Evolutionary conservation across 2,888 invertebrate species (phyloP), one percentile per base, ranked within the genome.

Genomic region (Conistra vaccinii): DNA sequence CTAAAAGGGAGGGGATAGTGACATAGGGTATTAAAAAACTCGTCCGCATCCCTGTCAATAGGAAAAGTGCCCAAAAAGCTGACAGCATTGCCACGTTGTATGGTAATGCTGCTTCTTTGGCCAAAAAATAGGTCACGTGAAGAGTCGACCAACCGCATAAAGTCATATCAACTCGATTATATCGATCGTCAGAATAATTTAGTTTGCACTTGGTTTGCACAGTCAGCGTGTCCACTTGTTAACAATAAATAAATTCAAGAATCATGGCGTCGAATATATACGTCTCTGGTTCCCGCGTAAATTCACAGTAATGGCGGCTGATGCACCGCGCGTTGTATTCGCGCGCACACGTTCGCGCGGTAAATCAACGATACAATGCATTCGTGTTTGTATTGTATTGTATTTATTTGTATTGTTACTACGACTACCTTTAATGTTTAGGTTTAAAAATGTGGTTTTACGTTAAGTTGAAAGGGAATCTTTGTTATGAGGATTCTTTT

Each of bases 331-430:
- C 51, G 35, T 71, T 55, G 55, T 68, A 29, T 69, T 57, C 69
- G 51, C 79, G 69, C 67, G 63, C 68, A 66, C 65, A 83, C 71
- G 78, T 77, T 66, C 42, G 32, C 32, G 60, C 57, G 9, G 39
- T 69, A 83, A 81, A 78, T 81, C 68, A 69, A 45, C 57, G n/a
- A 53, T 83, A 72, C 60, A 69, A 78, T 81, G 53, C 58, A 60
- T 48, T 75, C 32, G 35, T 63, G 61, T 67, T 61, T 35, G 58
- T 45, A 60, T 61, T 48, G 61, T 81, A 12, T 69, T 61, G 58
- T 81, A 26, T 61, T 69, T 61, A 61, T 60, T 75, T 68, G 32
- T 73, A 48, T 66, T 62, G 74, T 53, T 55, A 39, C 9, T 51
- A 32, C 51, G 42, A n/a, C 53, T 35, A 35, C 26, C 42, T 58